Base-by-base conservation (phyloP, 2,797 vertebrate species). In the Typhlichthys eigenmanni region DNA sequence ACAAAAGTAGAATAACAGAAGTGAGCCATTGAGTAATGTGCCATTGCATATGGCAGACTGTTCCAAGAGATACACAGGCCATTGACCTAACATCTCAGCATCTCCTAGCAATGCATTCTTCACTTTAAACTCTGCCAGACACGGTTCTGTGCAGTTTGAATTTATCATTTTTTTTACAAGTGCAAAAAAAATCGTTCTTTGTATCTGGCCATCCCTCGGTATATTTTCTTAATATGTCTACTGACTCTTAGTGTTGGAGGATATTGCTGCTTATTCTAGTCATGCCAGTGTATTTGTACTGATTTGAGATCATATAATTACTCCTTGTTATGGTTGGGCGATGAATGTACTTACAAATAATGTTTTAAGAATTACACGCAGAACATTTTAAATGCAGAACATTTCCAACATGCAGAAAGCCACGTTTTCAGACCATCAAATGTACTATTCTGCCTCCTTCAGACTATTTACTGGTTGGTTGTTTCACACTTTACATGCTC, bases 111-210 rank as follows among this genome's bases (percentile, higher is more conserved):
- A 29, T 29, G 24, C 9, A 55, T 72, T 69, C 74, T 69, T 63
- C 67, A 66, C 67, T 11, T 57, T 69, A 57, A 77, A 72, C 65
- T 55, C 38, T 32, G 49, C 55, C 24, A 29, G 62, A 24, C 62
- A 57, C 0, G 34, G 81, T 91, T 94, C 91, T 88, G 82, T 85
- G 68, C 89, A 89, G 85, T 92, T 90, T 82, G 86, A 92, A 91
- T 84, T 87, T 29, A 4, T 29, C 4, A 62, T 89, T 92, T 92
- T 91, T 69, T 72, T 84, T 80, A 78, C 80, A 4, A 83, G 83
- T 88, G 87, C 92, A 24, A 89, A 93, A 93, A 89, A 91, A 86
- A 91, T 91, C 82, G 88, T 76, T 80, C 81, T 93, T 92, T 93
- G 83, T 68, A 17, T 1, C 24, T 2, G 24, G 5, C 49, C 38